Percentiles rank a stretch among this genome's conserved stretches.
These are phyloP conservation scores for Hippotragus niger DNA, from an alignment of 2,113 vertebrate species.

Conservation along the genomic window DNA sequence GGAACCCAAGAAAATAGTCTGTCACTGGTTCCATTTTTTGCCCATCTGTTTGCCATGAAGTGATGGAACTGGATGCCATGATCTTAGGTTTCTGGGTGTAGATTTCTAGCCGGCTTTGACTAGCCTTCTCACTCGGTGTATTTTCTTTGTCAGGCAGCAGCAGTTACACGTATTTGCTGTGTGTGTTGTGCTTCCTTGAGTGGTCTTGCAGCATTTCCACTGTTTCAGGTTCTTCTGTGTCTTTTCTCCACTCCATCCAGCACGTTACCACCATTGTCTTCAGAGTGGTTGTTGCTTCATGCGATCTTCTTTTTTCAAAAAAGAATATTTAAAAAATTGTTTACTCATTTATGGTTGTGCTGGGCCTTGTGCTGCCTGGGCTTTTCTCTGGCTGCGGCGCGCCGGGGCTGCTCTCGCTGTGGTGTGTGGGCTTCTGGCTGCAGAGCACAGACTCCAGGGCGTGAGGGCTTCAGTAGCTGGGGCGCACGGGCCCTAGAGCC, in stretches of 20 bases:
- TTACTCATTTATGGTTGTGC: neutral
- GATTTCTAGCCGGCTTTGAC: neutral
- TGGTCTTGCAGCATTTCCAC: rapidly evolving
- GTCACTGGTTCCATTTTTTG: neutral
- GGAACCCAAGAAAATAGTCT: neutral
- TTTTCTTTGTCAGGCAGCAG: neutral
- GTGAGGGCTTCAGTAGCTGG: neutral
- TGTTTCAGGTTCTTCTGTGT: neutral
- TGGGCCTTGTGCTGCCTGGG: neutral
- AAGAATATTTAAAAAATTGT: neutral
- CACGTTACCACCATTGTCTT: neutral
- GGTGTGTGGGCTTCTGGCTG: neutral
- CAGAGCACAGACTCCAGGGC: neutral
- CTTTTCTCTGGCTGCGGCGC: neutral
- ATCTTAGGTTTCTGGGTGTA: neutral
- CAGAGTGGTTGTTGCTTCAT: neutral
- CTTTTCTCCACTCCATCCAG: neutral
- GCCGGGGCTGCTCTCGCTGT: neutral
- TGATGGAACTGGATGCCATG: neutral
- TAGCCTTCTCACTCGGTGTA: rapidly evolving
- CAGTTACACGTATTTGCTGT: too few relatives aligned
- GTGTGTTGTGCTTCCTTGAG: neutral
- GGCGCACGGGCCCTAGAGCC: rapidly evolving
- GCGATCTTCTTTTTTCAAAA: neutral
- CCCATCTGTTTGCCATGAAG: neutral